Conservation (phyloP, 2,113 vertebrate genomes). For the Pomatostomus ruficeps region DNA sequence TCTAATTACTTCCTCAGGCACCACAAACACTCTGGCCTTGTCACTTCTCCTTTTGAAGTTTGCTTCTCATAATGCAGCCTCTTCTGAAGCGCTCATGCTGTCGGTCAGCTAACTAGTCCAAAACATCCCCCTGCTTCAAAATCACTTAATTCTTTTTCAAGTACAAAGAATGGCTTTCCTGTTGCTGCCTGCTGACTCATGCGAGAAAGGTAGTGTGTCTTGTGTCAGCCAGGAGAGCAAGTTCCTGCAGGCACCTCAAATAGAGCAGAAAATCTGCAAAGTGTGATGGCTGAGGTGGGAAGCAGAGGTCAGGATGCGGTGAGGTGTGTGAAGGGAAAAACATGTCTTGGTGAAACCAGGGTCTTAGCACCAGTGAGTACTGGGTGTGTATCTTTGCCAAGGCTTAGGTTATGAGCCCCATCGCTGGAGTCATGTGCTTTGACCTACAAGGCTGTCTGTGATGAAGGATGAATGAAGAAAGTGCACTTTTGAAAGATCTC, state of each 20-base stretch:
- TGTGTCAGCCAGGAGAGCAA: background rate
- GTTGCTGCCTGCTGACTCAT: slow-evolving; percentile 17
- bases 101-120: slow-evolving; percentile 7
- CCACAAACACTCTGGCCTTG: slow-evolving; percentile 52
- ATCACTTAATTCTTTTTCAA: background rate
- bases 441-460: background rate
- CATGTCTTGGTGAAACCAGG: accelerated
- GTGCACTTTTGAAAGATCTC: background rate
- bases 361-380: background rate
- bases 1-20: slow-evolving; percentile 64
- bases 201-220: background rate
- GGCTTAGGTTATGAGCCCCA: background rate
- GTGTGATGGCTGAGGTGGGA: background rate
- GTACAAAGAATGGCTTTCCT: background rate
- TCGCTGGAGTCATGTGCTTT: accelerated
- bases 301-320: background rate
- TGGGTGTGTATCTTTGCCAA: background rate
- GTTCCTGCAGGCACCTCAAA: background rate
- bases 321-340: background rate
- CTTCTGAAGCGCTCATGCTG: slow-evolving; percentile 23
- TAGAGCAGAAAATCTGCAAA: background rate
- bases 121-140: background rate
- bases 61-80: slow-evolving; percentile 26
- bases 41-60: slow-evolving; percentile 58
- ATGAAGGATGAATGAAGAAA: background rate